These are phyloP conservation scores for Myrmecobius fasciatus DNA, from an alignment of 2,113 vertebrate genomes.

Conservation along the genomic window DNA sequence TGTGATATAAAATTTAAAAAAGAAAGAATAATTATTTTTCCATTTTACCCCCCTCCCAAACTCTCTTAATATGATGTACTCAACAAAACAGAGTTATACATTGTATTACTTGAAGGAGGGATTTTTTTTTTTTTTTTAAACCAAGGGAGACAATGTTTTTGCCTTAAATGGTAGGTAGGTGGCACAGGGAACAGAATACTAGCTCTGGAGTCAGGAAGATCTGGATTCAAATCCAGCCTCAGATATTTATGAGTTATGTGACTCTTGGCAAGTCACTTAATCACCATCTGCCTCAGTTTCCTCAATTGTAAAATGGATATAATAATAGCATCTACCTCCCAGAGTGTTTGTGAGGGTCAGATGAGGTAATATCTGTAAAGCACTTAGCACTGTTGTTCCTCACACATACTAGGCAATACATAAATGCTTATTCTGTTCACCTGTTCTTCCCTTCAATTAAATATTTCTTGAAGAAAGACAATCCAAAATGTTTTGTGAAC, in stretches of 20 bases:
- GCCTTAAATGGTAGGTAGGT: background rate
- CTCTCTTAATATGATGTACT: background rate
- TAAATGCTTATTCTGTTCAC: background rate
- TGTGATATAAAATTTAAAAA: background rate
- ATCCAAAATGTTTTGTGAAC: background rate
- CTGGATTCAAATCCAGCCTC: background rate
- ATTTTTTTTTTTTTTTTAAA: background rate
- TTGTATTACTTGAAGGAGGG: background rate
- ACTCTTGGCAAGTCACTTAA: background rate
- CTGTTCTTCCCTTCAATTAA: background rate
- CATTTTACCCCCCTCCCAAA: background rate
- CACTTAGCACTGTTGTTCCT: background rate
- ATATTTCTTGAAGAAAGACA: slow-evolving; percentile 18
- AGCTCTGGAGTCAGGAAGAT: background rate
- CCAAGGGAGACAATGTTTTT: background rate
- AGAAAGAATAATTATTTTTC: background rate
- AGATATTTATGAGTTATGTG: background rate
- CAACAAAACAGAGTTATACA: background rate
- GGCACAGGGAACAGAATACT: background rate
- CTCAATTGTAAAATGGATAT: background rate
- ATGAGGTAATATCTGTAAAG: background rate
- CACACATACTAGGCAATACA: background rate
- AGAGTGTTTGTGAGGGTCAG: background rate
- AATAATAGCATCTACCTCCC: background rate
- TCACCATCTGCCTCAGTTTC: background rate